phyloP scores from a whole-genome alignment of 2,797 vertebrate species.

The Alosa sapidissima region DNA sequence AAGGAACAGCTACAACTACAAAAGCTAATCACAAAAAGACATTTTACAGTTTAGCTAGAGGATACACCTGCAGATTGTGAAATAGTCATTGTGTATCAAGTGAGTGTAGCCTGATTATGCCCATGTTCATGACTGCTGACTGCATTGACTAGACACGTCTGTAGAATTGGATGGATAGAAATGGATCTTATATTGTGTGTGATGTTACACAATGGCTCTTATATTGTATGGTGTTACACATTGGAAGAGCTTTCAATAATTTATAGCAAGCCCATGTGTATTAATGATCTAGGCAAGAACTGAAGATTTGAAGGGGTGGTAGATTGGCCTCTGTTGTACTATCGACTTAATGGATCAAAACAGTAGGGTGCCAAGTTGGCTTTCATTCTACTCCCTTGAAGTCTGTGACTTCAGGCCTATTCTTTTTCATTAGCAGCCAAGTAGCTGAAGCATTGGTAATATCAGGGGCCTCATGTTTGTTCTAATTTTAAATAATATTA shows the following conservation, averaged over 20 bases:
- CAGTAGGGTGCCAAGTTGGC: background rate
- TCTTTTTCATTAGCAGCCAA: background rate
- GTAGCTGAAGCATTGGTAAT: background rate
- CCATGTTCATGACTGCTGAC: background rate
- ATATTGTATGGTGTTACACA: background rate
- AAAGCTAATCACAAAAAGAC: background rate
- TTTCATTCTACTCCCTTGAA: background rate
- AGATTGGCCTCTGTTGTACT: background rate
- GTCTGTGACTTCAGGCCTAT: background rate
- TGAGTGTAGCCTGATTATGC: background rate
- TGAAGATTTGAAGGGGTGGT: background rate
- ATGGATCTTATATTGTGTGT: background rate
- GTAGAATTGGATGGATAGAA: no score
- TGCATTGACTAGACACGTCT: background rate
- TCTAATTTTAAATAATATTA: background rate
- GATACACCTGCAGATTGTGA: background rate
- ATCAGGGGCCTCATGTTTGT: background rate
- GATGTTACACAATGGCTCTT: background rate
- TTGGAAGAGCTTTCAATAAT: background rate
- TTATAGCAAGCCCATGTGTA: background rate
- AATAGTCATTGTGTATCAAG: background rate
- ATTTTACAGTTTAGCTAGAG: no score
- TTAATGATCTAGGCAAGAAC: background rate
- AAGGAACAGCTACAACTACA: background rate
- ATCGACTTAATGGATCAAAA: background rate